phyloP scores from a whole-genome alignment of 2,888 invertebrate genomes.

The Drosophila vallismaia region DNA sequence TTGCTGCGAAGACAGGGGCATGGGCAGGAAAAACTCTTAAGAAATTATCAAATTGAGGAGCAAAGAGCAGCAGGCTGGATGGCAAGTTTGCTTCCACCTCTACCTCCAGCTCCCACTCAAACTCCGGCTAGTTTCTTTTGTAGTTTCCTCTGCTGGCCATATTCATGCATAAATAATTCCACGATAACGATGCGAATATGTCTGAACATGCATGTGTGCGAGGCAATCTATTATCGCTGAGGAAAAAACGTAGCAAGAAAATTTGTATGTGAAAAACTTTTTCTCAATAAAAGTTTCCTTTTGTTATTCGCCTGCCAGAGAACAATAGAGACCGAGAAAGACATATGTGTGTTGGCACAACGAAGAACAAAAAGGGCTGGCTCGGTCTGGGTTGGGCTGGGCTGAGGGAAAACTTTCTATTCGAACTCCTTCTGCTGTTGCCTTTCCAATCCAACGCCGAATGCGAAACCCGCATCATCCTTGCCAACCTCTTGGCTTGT shows the following conservation, averaged over 20 bases:
- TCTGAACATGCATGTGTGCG: constrained; percentile 21
- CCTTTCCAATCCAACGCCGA: constrained; percentile 40
- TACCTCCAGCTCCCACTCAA: not conserved
- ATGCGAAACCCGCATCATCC: constrained; percentile 52
- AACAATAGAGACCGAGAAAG: constrained; percentile 53
- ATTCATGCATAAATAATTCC: constrained; percentile 78
- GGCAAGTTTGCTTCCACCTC: constrained; percentile 8
- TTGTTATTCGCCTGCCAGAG: constrained; percentile 66
- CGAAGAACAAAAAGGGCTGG: constrained; percentile 49
- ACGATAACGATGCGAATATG: constrained; percentile 67
- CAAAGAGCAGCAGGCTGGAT: constrained; percentile 11
- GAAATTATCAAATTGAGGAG: constrained; percentile 69
- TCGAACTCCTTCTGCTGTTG: constrained; percentile 28
- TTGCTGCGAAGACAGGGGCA: not conserved
- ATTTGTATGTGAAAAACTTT: constrained; percentile 77
- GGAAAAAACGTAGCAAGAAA: constrained; percentile 68
- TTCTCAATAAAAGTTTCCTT: constrained; percentile 76
- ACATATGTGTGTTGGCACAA: constrained; percentile 36
- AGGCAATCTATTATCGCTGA: constrained; percentile 76
- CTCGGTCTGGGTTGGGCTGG: not conserved
- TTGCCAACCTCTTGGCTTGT: constrained; percentile 8
- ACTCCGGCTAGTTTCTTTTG: constrained; percentile 34
- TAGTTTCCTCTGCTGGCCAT: constrained; percentile 37
- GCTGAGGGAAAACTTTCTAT: constrained; percentile 47
- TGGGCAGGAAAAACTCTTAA: constrained; percentile 47